Percentiles rank a stretch among this genome's conserved stretches.
phyloP scores from a whole-genome alignment of 2,113 vertebrate genomes.

The Nothobranchius kuhntae region DNA sequence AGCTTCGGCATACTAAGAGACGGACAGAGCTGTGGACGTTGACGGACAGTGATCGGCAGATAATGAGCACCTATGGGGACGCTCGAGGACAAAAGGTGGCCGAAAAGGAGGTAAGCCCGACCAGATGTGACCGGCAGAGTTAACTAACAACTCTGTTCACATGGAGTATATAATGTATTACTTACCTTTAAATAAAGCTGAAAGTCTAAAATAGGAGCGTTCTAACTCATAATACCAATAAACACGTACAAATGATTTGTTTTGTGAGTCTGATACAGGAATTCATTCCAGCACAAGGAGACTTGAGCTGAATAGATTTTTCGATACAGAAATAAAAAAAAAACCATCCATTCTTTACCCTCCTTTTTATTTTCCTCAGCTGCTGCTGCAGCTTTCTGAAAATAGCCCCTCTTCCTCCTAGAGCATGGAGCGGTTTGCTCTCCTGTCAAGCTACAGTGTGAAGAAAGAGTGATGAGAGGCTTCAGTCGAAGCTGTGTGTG shows the following conservation, averaged over 20 bases:
- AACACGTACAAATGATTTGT: neutral
- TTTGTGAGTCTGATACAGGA: neutral
- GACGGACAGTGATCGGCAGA: slow-evolving; percentile 16
- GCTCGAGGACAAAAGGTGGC: neutral
- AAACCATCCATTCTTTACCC: slow-evolving; percentile 15
- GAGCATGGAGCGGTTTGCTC: slow-evolving; percentile 46
- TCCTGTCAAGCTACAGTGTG: slow-evolving; percentile 47
- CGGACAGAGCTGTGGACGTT: slow-evolving; percentile 10
- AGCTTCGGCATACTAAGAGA: slow-evolving; percentile 1
- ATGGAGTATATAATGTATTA: neutral
- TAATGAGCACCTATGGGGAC: slow-evolving; percentile 34
- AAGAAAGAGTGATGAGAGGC: slow-evolving; percentile 45
- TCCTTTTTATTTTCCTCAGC: neutral
- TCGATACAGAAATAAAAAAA: slow-evolving; percentile 5
- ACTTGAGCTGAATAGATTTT: slow-evolving; percentile 17
- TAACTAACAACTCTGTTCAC: neutral
- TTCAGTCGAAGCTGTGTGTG: slow-evolving; percentile 8
- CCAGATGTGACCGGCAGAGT: slow-evolving; percentile 3
- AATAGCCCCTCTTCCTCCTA: slow-evolving; percentile 40
- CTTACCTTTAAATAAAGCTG: neutral
- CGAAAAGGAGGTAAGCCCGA: neutral
- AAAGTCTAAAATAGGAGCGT: neutral
- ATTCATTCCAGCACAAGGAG: neutral
- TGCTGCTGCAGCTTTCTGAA: slow-evolving; percentile 15
- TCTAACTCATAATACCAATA: neutral